Evolutionary conservation across 2,113 vertebrate species (phyloP), one percentile per base, ranked within the genome.

Genomic region (Varanus komodoensis): DNA sequence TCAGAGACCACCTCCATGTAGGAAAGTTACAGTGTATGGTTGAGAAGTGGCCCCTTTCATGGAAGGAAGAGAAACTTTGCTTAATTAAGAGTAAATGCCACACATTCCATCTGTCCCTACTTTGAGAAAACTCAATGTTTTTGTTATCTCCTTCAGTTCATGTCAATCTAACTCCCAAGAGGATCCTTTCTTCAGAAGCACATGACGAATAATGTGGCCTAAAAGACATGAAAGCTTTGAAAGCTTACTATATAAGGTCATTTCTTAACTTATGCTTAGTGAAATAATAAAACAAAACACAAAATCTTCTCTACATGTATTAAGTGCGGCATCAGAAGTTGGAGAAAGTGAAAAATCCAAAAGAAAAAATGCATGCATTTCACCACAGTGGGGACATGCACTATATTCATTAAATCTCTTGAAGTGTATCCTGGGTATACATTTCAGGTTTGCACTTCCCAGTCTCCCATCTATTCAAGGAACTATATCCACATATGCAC

Each of bases 151-250:
- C 64, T 85, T 90, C n/a, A n/a, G 88, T 44, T 54, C 86, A 86
- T 94, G 79, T 88, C 90, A 87, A 52, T 82, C 0, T 78, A 44
- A 38, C 50, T 91, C 92, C 90, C 92, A 75, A 89, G 90, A 93
- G 85, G 90, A 86, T 86, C 52, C 82, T 84, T 86, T 86, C 90
- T 90, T 9, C 27, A 21, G 23, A 19, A 89, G 89, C 87, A 91
- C 77, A 75, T 32, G 85, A 82, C 0, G 0, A 87, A 92, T 88
- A 12, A 8, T 9, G 82, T 92, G 92, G 25, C 38, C 8, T 14
- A 78, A 89, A 82, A 52, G 54, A 89, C 19, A 84, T 89, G 52
- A 84, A 86, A 87, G 32, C 68, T 89, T 93, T 34, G 57, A 91
- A 89, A 89, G 67, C 1, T 0, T 0, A 38, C 88, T 69, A 85